Conservation (phyloP, 2,888 invertebrate genomes). For the Lymantria monacha region DNA sequence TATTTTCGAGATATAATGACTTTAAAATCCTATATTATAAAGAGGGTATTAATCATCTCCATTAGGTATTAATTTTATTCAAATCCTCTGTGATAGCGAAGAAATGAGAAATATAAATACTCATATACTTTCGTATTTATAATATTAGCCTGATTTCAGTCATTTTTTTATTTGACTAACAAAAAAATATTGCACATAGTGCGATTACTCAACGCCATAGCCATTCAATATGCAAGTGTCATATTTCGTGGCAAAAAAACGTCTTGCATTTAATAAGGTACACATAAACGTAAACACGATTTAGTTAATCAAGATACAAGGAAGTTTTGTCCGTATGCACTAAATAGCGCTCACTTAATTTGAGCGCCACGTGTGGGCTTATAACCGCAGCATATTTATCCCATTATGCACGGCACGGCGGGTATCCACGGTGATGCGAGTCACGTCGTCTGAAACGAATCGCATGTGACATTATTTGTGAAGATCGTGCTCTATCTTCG, state of each 20-base stretch:
- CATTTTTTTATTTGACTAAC: no score
- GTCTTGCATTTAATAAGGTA: slow-evolving; percentile 51
- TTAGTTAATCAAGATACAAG: slow-evolving; percentile 71
- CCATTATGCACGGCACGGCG: slow-evolving; percentile 79
- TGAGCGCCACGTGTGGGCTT: slow-evolving; percentile 77
- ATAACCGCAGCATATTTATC: slow-evolving; percentile 81
- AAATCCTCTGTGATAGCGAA: no score
- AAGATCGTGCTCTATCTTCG: slow-evolving; percentile 83
- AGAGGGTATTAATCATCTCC: no score
- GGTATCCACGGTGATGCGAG: slow-evolving; percentile 75
- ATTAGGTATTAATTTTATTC: no score
- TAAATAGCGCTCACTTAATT: slow-evolving; percentile 78
- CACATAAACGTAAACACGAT: slow-evolving; percentile 61
- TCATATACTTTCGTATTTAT: no score
- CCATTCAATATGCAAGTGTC: slow-evolving; percentile 8
- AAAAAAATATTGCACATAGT: no score
- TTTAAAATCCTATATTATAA: no score
- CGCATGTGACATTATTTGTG: slow-evolving; percentile 83
- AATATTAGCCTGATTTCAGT: no score
- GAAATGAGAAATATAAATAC: no score
- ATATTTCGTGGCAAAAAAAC: slow-evolving; percentile 31
- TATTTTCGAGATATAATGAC: no score
- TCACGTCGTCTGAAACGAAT: slow-evolving; percentile 81
- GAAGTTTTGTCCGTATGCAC: slow-evolving; percentile 67
- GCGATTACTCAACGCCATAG: no score